Conservation (phyloP, 2,113 vertebrate species). For the Poeciliopsis occidentalis region DNA sequence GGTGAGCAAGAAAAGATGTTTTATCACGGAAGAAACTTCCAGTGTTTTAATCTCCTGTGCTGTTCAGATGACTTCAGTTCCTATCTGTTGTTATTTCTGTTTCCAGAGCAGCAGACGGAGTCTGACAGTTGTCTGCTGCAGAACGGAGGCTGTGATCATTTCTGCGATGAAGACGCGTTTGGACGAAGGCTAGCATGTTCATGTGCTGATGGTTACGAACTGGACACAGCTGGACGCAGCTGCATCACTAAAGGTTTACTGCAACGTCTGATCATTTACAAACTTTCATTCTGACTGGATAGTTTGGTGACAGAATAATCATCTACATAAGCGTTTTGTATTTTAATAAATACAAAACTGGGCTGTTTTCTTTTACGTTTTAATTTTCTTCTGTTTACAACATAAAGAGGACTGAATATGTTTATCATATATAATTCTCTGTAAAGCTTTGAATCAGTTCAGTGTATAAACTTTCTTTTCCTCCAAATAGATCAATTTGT, state of each 20-base stretch:
- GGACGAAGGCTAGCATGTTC: conserved; percentile 57
- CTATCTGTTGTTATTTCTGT: not conserved
- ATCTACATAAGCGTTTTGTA: not conserved
- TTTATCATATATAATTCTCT: no score
- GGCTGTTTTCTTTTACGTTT: not conserved
- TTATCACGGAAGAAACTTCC: no score
- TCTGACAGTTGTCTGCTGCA: conserved; percentile 66
- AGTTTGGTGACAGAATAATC: not conserved
- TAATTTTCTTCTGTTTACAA: no score
- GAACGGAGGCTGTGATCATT: conserved; percentile 80
- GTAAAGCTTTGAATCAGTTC: no score
- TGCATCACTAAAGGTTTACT: conserved; percentile 57
- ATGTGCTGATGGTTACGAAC: conserved; percentile 74
- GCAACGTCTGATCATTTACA: no score
- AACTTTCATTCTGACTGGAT: not conserved
- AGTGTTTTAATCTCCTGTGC: no score
- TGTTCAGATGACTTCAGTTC: no score
- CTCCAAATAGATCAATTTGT: no score
- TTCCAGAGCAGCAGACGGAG: conserved; percentile 35
- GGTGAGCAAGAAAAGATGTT: conserved; percentile 72
- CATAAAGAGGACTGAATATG: no score
- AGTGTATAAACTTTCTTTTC: no score
- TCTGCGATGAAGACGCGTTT: conserved; percentile 60
- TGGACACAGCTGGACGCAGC: conserved; percentile 49
- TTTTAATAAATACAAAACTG: not conserved